Conservation (phyloP, 2,113 vertebrate species). For the human region GRCh38 chr6:170173501-170174000, state of each 20-base stretch:
- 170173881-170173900: no score
- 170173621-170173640: not conserved
- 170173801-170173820: no score
- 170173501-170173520: no score
- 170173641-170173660: not conserved
- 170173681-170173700: slow-evolving; percentile 31
- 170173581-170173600: not conserved
- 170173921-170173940: accelerated
- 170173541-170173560: no score
- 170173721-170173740: not conserved
- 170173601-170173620: not conserved
- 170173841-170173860: no score
- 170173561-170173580: accelerated
- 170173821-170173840: not conserved
- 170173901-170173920: accelerated
- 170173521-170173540: not conserved
- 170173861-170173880: not conserved
- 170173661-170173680: not conserved
- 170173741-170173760: not conserved
- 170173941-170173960: not conserved
- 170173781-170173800: not conserved
- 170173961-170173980: not conserved
- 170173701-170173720: not conserved
- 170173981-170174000: no score
- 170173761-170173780: not conserved